Base-by-base conservation (phyloP, 1,140 invertebrate species). In the Phenacoccus solenopsis region DNA sequence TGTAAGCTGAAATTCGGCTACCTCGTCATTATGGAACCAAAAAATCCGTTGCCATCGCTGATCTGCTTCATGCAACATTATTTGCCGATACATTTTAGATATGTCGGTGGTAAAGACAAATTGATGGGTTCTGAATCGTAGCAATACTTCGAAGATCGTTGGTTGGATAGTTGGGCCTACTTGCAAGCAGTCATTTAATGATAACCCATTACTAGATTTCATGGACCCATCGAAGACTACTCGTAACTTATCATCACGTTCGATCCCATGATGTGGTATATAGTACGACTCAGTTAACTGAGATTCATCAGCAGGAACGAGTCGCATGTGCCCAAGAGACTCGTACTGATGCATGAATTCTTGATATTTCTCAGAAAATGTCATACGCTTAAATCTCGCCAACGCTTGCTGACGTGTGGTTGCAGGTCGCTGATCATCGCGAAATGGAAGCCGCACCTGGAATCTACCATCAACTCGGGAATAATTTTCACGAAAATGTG, bases 61-160 rank as follows among this genome's bases (percentile, higher is more conserved):
- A 71, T 80, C 74, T 10, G 76, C 72, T 24, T 72, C 32, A 69
- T 78, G 64, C 12, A 82, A 73, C 61, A 73, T 27, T 25, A 81
- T 75, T 70, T 80, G 79, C 12, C 78, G 70, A 68, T 79, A 82
- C 79, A 80, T 81, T 73, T 80, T 79, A 12, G 71, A 70, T 69
- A 82, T 77, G 64, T 81, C 79, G 27, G 73, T 76, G 1, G 74
- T 73, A 5, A 81, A 35, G 2, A 75, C 77, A 56, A 76, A 72
- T 30, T 70, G 70, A 61, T 77, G 74, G 13, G 72, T 73, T 25
- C 79, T 72, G 73, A 82, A 83, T 21, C 77, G 70, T 0, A 79
- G n/a, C 28, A 82, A 24, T 27, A 81, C 75, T n/a, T 74, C 72
- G 69, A 78, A 76, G n/a, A 82, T 68, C 28, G 81, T 78, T 64